A percentile compares a stretch with the other conserved stretches of the same genome.
phyloP scores from a whole-genome alignment of 2,797 vertebrate genomes.

The Hydrocynus forskahlii region DNA sequence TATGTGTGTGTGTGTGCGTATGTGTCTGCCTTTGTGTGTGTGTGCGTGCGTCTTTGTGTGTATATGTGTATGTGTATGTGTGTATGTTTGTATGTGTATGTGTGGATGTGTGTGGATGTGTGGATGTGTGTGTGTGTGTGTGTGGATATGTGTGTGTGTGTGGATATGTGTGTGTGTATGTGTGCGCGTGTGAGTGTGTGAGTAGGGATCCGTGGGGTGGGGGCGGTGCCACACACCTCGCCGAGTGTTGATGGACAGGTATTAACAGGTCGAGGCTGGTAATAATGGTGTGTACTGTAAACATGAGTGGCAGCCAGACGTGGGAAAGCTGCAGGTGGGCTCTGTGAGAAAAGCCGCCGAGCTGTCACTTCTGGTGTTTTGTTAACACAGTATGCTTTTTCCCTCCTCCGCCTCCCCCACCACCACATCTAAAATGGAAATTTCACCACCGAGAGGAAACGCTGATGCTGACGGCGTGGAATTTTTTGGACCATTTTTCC shows the following conservation, averaged over 20 bases:
- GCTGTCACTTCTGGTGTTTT: background rate
- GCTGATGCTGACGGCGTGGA: slow-evolving; percentile 33
- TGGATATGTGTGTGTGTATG: background rate
- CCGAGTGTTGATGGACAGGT: slow-evolving; percentile 51
- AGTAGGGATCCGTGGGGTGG: background rate
- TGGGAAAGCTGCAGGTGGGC: slow-evolving; percentile 22
- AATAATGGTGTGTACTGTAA: slow-evolving; percentile 63
- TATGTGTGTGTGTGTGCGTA: too few species aligned
- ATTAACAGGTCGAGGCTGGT: slow-evolving; percentile 47
- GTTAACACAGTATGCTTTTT: background rate
- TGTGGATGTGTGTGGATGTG: too few species aligned
- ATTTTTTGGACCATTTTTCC: slow-evolving; percentile 6
- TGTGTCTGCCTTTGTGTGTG: too few species aligned
- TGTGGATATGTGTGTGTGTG: too few species aligned
- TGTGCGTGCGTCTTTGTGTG: too few species aligned
- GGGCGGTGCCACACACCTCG: slow-evolving; percentile 1
- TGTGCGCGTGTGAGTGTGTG: slow-evolving; percentile 28
- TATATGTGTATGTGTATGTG: too few species aligned
- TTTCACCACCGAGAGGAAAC: background rate
- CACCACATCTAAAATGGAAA: slow-evolving; percentile 6
- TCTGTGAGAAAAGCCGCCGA: slow-evolving; percentile 16
- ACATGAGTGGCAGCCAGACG: slow-evolving; percentile 29
- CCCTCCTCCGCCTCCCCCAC: too few species aligned
- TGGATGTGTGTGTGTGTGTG: too few species aligned
- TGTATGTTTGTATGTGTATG: too few species aligned